Evolutionary conservation across 2,113 vertebrate species (phyloP).

Genomic region (Phaetusa simplex): DNA sequence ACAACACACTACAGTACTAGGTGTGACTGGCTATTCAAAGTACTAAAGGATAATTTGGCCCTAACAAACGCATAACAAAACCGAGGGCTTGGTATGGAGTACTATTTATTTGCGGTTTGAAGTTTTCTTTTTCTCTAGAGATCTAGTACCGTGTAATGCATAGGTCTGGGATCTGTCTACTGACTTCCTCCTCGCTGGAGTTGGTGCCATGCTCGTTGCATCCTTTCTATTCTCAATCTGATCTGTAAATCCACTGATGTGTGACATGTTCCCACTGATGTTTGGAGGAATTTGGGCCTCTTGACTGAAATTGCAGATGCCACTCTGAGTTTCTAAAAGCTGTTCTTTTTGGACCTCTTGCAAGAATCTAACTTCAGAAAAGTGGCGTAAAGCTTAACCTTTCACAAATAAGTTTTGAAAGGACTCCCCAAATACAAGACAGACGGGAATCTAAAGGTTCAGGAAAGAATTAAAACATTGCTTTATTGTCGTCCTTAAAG

Average conservation of each 20-base stretch:
- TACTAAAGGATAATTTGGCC: neutral
- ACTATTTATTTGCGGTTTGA: neutral
- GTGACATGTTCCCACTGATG: rapidly evolving
- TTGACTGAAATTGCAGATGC: neutral
- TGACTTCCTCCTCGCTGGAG: neutral
- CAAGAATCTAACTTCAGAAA: neutral
- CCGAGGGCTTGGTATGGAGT: neutral
- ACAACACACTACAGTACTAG: neutral
- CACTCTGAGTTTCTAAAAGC: neutral
- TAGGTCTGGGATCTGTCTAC: neutral
- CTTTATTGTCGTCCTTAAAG: neutral
- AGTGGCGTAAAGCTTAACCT: neutral
- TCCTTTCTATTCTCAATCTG: neutral
- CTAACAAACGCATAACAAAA: neutral
- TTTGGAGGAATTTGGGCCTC: neutral
- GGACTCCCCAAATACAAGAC: neutral
- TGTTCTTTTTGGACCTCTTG: neutral
- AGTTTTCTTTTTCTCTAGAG: neutral
- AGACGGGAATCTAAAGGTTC: neutral
- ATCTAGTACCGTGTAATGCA: neutral
- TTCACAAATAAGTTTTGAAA: neutral
- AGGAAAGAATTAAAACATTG: neutral
- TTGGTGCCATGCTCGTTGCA: neutral
- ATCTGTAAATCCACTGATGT: neutral
- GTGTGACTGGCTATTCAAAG: neutral